These are phyloP conservation scores for Trinorchestia longiramus DNA, from an alignment of 1,140 invertebrate species.

Conservation along the genomic window DNA sequence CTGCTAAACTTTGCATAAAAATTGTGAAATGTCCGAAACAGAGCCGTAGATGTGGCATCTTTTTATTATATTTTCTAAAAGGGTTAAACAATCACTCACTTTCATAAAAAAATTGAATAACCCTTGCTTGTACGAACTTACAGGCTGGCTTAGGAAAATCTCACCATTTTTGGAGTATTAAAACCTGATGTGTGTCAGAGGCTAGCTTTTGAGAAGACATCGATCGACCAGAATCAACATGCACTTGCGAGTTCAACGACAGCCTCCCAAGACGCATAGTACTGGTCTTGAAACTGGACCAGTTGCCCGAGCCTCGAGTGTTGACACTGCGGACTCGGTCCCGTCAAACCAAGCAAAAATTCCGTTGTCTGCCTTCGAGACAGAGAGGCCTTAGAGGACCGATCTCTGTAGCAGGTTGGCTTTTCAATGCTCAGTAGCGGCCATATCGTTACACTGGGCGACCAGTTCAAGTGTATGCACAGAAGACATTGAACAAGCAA, in stretches of 20 bases:
- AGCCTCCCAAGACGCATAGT: slow-evolving; percentile 40
- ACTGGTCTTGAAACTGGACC: slow-evolving; percentile 46
- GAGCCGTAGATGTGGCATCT: neutral
- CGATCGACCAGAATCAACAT: slow-evolving; percentile 33
- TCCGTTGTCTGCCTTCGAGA: slow-evolving; percentile 25
- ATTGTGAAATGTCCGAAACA: neutral
- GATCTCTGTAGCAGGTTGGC: slow-evolving; percentile 45
- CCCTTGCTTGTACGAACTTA: neutral
- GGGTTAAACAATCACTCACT: no score
- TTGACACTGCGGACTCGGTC: slow-evolving; percentile 11
- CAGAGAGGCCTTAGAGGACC: slow-evolving; percentile 34
- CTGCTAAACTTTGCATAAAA: neutral
- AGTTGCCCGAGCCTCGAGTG: slow-evolving; percentile 17
- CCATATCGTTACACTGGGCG: slow-evolving; percentile 50
- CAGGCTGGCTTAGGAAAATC: no score
- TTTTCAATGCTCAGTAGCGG: slow-evolving; percentile 31
- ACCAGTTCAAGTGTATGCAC: slow-evolving; percentile 43
- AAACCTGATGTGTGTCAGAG: neutral
- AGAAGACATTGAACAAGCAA: slow-evolving; percentile 51
- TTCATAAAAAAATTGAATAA: neutral
- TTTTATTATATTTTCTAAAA: no score
- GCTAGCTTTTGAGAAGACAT: slow-evolving; percentile 34
- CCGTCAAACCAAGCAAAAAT: slow-evolving; percentile 37
- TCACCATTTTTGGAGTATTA: neutral
- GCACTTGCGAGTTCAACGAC: slow-evolving; percentile 7